Evolutionary conservation across 2,113 vertebrate genomes (phyloP), one percentile per base, ranked within the genome.

Genomic region (Junco hyemalis): DNA sequence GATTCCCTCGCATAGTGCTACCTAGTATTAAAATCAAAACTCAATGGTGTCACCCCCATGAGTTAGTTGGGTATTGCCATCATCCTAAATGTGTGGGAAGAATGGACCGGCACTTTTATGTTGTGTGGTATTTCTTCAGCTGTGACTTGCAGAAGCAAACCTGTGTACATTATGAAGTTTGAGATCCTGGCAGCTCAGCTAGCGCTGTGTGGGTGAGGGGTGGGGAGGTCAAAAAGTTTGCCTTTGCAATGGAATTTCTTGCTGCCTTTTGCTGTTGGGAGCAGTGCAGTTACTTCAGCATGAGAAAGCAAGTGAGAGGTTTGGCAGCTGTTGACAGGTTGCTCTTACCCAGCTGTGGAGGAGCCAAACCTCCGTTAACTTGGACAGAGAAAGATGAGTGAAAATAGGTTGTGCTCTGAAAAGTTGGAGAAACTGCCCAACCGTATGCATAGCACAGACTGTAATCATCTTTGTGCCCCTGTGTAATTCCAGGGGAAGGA

Each of bases 41-140:
- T 71, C 7, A 0, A 5, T 56, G n/a, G 20, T 28, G 38, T 50
- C 38, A 33, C 28, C 5, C 23, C 0, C 2, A 0, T 16, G 50
- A 65, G 18, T 53, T 57, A 29, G 36, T 31, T 4, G 0, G 7
- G 28, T 15, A 4, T 11, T 0, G 5, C 60, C 4, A 4, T 48
- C 70, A 7, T 21, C 33, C 40, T 25, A 6, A 66, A 25, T 3
- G 4, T 6, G 8, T 1, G 5, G 56, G 84, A 47, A 51, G 42
- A 60, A 68, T 3, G 21, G 56, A 60, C 8, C 6, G 24, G 56
- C 6, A 0, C 61, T 77, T 56, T 36, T 14, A 7, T 7, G 6
- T 38, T 24, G 35, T 17, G 47, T 2, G 0, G 3, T 59, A 1
- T 77, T 68, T 59, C 36, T 44, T 50, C 22, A 42, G 1, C 24